These are phyloP conservation scores for Osmoderma eremita DNA, from an alignment of 2,888 invertebrate species.

Conservation along the genomic window DNA sequence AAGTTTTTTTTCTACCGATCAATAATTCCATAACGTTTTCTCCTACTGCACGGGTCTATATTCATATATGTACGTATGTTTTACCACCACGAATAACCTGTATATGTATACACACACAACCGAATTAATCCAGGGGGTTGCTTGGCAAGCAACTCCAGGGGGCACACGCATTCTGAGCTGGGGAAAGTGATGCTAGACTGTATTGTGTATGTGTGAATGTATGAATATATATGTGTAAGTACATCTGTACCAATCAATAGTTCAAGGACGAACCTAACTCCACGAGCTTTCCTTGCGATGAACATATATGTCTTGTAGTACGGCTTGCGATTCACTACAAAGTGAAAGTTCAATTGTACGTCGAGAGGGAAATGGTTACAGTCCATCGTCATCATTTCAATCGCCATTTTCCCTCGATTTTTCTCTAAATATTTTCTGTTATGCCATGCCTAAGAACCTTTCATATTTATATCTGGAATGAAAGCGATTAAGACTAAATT, in stretches of 20 bases:
- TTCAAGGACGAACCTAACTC: slow-evolving; percentile 56
- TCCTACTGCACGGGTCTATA: slow-evolving; percentile 12
- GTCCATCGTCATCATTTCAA: slow-evolving; percentile 5
- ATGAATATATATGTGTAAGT: slow-evolving; percentile 17
- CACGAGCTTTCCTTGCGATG: slow-evolving; percentile 59
- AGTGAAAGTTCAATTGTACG: slow-evolving; percentile 36
- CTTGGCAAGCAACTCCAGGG: slow-evolving; percentile 55
- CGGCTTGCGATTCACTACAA: slow-evolving; percentile 24
- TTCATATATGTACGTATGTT: slow-evolving; percentile 16
- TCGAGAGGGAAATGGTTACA: slow-evolving; percentile 19
- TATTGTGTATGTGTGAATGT: slow-evolving; percentile 22
- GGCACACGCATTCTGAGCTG: slow-evolving; percentile 41
- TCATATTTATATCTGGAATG: too few relatives aligned
- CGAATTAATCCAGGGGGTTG: slow-evolving; percentile 53
- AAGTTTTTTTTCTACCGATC: slow-evolving; percentile 16
- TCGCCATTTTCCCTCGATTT: too few relatives aligned
- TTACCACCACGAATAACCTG: background rate
- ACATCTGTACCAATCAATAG: slow-evolving; percentile 57
- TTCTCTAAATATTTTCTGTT: too few relatives aligned
- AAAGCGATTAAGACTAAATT: too few relatives aligned
- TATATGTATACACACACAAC: slow-evolving; percentile 35
- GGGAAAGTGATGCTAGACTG: slow-evolving; percentile 61
- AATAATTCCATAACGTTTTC: slow-evolving; percentile 35
- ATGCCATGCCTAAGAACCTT: too few relatives aligned
- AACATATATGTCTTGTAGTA: slow-evolving; percentile 6